Evolutionary conservation across 2,113 vertebrate genomes (phyloP).

Genomic region (Myrmecophaga tridactyla): DNA sequence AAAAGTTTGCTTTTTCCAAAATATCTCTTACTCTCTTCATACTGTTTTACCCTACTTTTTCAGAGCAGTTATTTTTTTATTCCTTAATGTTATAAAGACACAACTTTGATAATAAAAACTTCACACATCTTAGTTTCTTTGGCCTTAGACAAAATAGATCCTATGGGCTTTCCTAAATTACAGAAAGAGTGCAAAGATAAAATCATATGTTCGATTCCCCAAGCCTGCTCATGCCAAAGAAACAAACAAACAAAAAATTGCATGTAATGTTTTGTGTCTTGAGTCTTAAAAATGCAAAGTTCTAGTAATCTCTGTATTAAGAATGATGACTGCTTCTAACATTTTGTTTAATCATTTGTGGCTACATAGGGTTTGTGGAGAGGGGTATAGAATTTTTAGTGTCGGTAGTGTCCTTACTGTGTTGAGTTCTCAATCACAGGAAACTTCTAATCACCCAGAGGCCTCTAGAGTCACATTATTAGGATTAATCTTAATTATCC

Average conservation of each 20-base stretch:
- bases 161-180: not conserved
- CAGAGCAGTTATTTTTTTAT: not conserved
- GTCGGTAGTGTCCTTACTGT: not conserved
- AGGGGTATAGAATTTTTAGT: not conserved
- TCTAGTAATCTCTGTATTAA: not conserved
- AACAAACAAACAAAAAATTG: too few relatives aligned
- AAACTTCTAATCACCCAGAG: conserved; percentile 16
- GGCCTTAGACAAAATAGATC: not conserved
- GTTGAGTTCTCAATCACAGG: not conserved
- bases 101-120: not conserved
- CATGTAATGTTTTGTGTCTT: not conserved
- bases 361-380: not conserved
- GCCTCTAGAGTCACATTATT: conserved; percentile 58
- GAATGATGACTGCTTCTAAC: not conserved
- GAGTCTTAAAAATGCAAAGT: not conserved
- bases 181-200: not conserved
- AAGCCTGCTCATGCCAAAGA: too few relatives aligned
- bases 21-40: not conserved
- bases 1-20: not conserved
- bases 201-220: too few relatives aligned
- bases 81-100: not conserved
- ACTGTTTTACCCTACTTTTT: not conserved
- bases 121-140: not conserved
- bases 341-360: conserved; percentile 14
- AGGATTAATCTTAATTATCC: conserved; percentile 78